These are phyloP conservation scores for Picus viridis DNA, from an alignment of 2,797 vertebrate genomes.

Conservation along the genomic window DNA sequence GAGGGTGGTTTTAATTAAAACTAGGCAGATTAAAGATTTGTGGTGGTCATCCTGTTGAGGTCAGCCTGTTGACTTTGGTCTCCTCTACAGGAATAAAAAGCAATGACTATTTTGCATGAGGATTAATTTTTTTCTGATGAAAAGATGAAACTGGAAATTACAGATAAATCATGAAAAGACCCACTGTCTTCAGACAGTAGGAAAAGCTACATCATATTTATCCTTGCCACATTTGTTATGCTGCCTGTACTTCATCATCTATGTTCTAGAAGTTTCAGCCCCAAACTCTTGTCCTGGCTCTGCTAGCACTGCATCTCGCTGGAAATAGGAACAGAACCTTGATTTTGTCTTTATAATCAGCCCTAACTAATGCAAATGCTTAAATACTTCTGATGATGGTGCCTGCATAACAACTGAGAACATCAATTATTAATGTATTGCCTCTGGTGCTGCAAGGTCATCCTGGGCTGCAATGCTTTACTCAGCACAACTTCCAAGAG, in stretches of 20 bases:
- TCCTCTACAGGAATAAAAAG: neutral
- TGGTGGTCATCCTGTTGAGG: neutral
- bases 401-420: rapidly evolving
- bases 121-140: neutral
- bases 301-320: neutral
- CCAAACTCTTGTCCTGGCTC: neutral
- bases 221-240: neutral
- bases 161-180: neutral
- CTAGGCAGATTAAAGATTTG: too few relatives aligned
- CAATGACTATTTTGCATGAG: neutral
- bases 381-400: neutral
- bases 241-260: neutral
- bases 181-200: neutral
- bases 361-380: neutral
- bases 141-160: neutral
- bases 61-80: neutral
- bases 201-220: neutral
- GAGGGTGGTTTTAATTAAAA: neutral
- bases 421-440: rapidly evolving
- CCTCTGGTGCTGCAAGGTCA: neutral
- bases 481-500: slow-evolving; percentile 17
- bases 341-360: neutral
- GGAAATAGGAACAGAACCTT: neutral
- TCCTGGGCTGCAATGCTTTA: neutral
- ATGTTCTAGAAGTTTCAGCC: neutral